Evolutionary conservation across 2,113 vertebrate species (phyloP).

Genomic region (Riparia riparia): DNA sequence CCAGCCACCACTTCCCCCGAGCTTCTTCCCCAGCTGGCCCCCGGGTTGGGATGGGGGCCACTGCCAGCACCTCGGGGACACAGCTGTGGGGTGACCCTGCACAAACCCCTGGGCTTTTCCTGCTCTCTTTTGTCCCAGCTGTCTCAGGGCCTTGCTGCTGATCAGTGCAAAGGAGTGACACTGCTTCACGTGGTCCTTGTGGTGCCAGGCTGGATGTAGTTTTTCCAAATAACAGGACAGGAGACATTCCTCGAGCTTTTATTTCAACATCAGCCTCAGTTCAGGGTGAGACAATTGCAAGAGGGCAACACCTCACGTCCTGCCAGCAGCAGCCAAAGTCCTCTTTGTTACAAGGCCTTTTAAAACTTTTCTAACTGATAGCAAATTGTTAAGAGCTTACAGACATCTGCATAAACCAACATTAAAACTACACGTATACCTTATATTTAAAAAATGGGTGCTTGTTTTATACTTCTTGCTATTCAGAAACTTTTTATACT

Average conservation of each 20-base stretch:
- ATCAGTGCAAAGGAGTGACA: neutral
- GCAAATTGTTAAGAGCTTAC: neutral
- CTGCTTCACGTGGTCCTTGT: fast-evolving
- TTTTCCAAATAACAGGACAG: neutral
- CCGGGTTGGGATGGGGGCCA: neutral
- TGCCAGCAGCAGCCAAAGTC: neutral
- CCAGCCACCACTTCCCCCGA: neutral
- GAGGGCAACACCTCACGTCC: neutral
- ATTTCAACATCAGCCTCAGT: neutral
- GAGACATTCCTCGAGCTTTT: neutral
- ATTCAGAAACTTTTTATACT: neutral
- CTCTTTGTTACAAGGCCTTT: neutral
- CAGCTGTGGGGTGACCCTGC: neutral
- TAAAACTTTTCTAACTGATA: neutral
- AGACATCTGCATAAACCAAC: neutral
- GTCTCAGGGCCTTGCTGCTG: neutral
- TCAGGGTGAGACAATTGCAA: neutral
- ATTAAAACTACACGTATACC: neutral
- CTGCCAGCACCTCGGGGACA: neutral
- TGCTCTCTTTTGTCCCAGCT: neutral
- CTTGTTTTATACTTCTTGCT: neutral
- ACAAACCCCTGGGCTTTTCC: neutral
- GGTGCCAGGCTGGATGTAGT: neutral
- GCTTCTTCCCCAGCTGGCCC: neutral
- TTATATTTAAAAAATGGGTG: neutral